Conservation (phyloP, 1,140 invertebrate species). For the Geopemphigus sp. region DNA sequence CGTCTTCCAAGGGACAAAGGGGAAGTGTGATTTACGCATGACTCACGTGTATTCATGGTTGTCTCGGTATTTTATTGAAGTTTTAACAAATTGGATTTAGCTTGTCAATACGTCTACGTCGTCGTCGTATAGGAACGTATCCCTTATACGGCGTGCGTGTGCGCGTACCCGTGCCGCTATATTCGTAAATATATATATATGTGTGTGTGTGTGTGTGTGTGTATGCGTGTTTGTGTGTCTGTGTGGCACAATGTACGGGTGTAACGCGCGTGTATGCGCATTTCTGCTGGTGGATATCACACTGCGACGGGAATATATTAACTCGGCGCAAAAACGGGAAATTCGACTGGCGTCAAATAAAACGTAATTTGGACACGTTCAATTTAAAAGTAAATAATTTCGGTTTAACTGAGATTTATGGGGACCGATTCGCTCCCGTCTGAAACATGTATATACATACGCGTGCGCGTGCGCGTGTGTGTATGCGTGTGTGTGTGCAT, state of each 20-base stretch:
- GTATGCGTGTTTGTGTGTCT: no score
- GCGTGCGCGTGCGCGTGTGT: neutral
- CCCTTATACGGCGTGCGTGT: slow-evolving; percentile 11
- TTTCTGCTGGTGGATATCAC: slow-evolving; percentile 5
- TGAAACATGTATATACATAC: neutral
- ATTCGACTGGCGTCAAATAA: slow-evolving; percentile 49
- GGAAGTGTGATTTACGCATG: slow-evolving; percentile 35
- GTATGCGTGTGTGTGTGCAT: no score
- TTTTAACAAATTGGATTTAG: slow-evolving; percentile 48
- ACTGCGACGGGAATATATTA: slow-evolving; percentile 39
- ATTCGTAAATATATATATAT: no score
- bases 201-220: neutral
- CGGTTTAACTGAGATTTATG: slow-evolving; percentile 49
- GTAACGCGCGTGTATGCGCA: neutral
- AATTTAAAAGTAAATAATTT: slow-evolving; percentile 50
- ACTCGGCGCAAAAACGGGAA: slow-evolving; percentile 45
- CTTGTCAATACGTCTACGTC: slow-evolving; percentile 47
- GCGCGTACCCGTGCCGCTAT: neutral
- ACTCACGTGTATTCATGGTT: slow-evolving; percentile 43
- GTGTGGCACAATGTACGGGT: neutral
- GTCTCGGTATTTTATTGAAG: slow-evolving; percentile 42
- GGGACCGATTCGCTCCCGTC: neutral
- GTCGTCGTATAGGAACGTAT: slow-evolving; percentile 11
- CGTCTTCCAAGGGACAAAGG: neutral
- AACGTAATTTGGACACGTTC: slow-evolving; percentile 48